A percentile compares a stretch with the other conserved stretches of the same genome.
These are phyloP conservation scores for Uloborus diversus DNA, from an alignment of 1,140 invertebrate genomes.

Conservation along the genomic window DNA sequence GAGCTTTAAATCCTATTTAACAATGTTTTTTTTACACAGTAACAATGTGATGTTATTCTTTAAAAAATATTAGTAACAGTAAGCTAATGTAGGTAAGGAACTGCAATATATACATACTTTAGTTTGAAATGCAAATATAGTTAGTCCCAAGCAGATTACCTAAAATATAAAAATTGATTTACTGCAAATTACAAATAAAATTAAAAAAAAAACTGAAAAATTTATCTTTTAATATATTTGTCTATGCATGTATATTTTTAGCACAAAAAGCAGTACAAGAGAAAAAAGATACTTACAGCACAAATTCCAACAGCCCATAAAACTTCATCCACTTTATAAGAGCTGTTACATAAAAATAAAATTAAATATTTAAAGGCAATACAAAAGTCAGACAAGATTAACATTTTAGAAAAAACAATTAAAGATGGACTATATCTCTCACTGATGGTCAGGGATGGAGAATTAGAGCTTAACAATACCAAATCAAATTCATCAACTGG, in stretches of 20 bases:
- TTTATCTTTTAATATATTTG: not conserved
- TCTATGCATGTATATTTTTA: no score
- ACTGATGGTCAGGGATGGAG: no score
- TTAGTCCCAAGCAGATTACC: conserved; percentile 75
- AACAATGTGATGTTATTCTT: not conserved
- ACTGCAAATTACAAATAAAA: not conserved
- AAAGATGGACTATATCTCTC: no score
- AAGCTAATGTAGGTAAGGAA: not conserved
- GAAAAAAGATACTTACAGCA: conserved; percentile 66
- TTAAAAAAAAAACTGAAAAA: not conserved
- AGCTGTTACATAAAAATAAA: conserved; percentile 22
- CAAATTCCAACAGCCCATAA: conserved; percentile 84
- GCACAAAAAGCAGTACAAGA: no score
- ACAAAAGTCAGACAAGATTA: no score
- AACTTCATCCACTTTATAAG: conserved; percentile 67
- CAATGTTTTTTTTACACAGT: not conserved
- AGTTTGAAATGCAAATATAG: conserved; percentile 94
- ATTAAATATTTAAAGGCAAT: no score
- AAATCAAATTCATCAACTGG: no score
- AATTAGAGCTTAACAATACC: no score
- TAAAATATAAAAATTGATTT: conserved; percentile 60
- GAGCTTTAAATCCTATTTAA: no score
- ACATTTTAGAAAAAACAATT: no score
- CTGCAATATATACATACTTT: conserved; percentile 62
- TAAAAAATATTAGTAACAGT: not conserved